These are phyloP conservation scores for Acinonyx jubatus DNA, from an alignment of 2,113 vertebrate species.

Conservation along the genomic window DNA sequence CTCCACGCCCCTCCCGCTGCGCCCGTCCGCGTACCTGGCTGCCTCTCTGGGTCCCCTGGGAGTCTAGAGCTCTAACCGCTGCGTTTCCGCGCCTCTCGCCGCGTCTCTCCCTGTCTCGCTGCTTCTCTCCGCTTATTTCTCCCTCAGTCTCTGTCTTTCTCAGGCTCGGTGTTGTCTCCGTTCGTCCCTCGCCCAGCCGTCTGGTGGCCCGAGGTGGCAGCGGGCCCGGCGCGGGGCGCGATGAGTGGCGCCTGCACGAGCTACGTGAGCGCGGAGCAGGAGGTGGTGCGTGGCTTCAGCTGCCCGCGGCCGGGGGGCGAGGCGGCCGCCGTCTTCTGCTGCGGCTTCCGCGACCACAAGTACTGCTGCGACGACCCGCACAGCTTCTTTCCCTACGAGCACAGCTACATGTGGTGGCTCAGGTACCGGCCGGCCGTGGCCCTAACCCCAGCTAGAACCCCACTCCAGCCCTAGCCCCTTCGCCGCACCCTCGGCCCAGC, in stretches of 20 bases:
- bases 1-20: not conserved
- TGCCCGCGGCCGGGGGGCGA: conserved; percentile 90
- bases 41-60: not conserved
- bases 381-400: conserved; percentile 95
- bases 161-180: not conserved
- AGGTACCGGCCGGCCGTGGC: conserved; percentile 86
- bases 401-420: conserved; percentile 97
- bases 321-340: conserved; percentile 89
- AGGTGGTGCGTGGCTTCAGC: conserved; percentile 88
- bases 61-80: not conserved
- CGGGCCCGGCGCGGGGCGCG: conserved; percentile 32
- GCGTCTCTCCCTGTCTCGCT: not conserved
- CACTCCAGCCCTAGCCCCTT: not conserved
- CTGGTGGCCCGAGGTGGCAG: not conserved
- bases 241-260: conserved; percentile 92
- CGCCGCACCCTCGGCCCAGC: not conserved
- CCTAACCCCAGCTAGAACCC: not conserved
- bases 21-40: not conserved
- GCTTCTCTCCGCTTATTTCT: not conserved
- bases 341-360: conserved; percentile 95
- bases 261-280: conserved; percentile 88
- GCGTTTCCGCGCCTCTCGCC: not conserved
- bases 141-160: not conserved
- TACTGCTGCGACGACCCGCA: conserved; percentile 96
- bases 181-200: not conserved